Evolutionary conservation across 1,140 invertebrate genomes (phyloP).

Genomic region (Dendrolimus kikuchii): DNA sequence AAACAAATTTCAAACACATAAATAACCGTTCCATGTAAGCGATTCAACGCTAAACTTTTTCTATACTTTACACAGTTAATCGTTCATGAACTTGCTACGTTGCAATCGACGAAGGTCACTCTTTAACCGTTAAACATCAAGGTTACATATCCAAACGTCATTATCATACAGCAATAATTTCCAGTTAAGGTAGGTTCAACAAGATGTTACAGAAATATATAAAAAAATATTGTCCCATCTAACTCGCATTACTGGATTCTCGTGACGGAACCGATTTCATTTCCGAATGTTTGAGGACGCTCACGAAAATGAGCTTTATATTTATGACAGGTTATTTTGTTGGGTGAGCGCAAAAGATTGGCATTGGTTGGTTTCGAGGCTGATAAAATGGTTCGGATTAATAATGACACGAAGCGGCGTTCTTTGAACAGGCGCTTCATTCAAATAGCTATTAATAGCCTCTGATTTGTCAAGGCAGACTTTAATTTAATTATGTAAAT

Average conservation of each 20-base stretch:
- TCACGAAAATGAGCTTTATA: constrained; percentile 55
- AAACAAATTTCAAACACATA: neutral
- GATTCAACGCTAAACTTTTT: neutral
- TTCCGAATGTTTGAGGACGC: constrained; percentile 41
- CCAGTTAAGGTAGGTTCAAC: constrained; percentile 47
- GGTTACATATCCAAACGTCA: constrained; percentile 36
- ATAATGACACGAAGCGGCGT: constrained; percentile 27
- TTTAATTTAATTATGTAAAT: too few relatives aligned
- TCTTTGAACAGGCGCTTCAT: constrained; percentile 8
- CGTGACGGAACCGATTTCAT: constrained; percentile 55
- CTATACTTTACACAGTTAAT: neutral
- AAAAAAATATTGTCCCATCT: constrained; percentile 40
- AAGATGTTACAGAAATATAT: constrained; percentile 30
- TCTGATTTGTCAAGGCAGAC: too few relatives aligned
- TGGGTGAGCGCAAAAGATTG: constrained; percentile 27
- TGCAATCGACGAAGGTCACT: constrained; percentile 22
- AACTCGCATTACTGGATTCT: constrained; percentile 46
- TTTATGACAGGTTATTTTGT: constrained; percentile 42
- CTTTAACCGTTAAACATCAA: constrained; percentile 27
- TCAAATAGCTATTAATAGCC: neutral
- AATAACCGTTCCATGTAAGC: neutral
- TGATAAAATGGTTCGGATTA: constrained; percentile 43
- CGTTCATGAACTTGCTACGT: constrained; percentile 42
- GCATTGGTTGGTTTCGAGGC: constrained; percentile 22
- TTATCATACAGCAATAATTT: constrained; percentile 37